These are phyloP conservation scores for Tapirus indicus DNA, from an alignment of 2,797 vertebrate species.

Conservation along the genomic window DNA sequence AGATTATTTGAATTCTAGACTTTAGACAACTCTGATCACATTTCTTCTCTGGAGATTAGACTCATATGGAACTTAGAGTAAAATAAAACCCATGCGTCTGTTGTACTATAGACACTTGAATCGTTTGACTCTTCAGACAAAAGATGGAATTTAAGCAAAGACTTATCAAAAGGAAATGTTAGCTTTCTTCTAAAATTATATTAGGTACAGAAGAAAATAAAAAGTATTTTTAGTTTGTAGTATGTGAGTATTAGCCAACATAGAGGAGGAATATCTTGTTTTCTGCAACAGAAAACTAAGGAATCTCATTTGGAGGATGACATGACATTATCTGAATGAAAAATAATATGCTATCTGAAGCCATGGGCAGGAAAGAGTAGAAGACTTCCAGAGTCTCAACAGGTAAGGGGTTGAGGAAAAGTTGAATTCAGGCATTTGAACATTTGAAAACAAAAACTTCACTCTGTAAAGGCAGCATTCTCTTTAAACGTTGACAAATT, in stretches of 20 bases:
- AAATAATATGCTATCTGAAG: neutral
- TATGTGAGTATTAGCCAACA: neutral
- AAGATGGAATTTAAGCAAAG: neutral
- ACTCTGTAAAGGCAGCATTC: neutral
- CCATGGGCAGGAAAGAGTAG: too few relatives aligned
- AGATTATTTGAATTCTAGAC: neutral
- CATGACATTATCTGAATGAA: neutral
- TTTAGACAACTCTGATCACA: neutral
- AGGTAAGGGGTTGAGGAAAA: neutral
- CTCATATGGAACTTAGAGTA: neutral
- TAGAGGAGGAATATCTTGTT: neutral
- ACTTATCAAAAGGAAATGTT: neutral
- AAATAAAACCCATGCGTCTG: neutral
- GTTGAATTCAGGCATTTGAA: neutral
- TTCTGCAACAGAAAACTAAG: neutral
- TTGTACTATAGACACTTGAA: neutral
- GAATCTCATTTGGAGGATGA: neutral
- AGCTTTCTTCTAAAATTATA: neutral
- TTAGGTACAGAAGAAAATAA: neutral
- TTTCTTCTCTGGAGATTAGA: neutral
- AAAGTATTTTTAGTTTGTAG: neutral
- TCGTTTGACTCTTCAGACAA: neutral
- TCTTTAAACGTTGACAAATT: neutral
- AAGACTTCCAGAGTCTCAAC: neutral
- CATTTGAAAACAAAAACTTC: neutral